phyloP scores from a whole-genome alignment of 2,797 vertebrate species.

The Ptychadena robeensis region DNA sequence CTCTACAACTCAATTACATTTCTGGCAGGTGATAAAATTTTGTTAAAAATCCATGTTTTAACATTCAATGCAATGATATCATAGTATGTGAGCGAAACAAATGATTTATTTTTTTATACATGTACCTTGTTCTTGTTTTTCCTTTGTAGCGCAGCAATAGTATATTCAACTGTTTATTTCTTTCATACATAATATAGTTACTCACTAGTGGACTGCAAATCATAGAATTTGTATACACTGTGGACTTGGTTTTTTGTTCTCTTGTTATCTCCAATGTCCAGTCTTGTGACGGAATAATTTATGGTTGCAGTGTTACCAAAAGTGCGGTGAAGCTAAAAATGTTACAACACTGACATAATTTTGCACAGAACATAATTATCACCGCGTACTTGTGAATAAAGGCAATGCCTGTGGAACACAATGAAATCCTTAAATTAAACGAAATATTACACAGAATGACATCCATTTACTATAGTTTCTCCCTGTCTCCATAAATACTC shows the following conservation, averaged over 20 bases:
- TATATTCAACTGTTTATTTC: no score
- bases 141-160: no score
- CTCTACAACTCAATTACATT: no score
- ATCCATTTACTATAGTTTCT: slow-evolving; percentile 42
- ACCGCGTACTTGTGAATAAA: slow-evolving; percentile 14
- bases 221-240: background rate
- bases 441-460: slow-evolving; percentile 45
- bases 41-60: no score
- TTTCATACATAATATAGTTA: no score
- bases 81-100: no score
- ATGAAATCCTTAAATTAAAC: slow-evolving; percentile 36
- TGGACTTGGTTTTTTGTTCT: background rate
- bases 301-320: background rate
- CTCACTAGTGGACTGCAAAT: no score
- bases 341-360: slow-evolving; percentile 5
- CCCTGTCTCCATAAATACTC: slow-evolving; percentile 44
- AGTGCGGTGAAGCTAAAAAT: slow-evolving; percentile 7
- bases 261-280: background rate
- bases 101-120: no score
- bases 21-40: no score
- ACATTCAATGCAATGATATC: no score
- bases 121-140: no score
- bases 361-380: slow-evolving; percentile 3
- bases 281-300: background rate
- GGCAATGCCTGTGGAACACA: slow-evolving; percentile 15